Evolutionary conservation across 2,113 vertebrate genomes (phyloP).

Genomic region (Lota lota): DNA sequence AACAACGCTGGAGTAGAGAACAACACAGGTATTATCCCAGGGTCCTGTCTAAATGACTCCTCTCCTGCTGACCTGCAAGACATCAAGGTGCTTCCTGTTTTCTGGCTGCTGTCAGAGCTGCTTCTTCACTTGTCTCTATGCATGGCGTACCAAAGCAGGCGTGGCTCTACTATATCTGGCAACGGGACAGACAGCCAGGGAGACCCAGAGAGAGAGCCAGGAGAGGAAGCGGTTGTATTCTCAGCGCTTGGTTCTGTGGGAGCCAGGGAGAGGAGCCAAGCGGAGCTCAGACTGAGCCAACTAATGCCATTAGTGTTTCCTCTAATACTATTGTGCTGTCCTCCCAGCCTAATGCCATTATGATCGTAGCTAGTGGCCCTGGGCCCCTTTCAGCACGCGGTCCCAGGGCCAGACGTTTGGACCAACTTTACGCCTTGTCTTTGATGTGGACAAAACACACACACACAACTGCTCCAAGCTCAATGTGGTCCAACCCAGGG

Average conservation of each 20-base stretch:
- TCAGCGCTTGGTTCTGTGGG: slow-evolving; percentile 42
- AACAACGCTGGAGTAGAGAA: no score
- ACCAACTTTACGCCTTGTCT: slow-evolving; percentile 69
- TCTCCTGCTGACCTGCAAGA: slow-evolving; percentile 22
- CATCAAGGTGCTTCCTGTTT: slow-evolving; percentile 58
- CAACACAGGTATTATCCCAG: no score
- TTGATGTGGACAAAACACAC: slow-evolving; percentile 70
- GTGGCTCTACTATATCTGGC: neutral
- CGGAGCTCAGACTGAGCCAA: slow-evolving; percentile 52
- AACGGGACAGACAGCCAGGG: slow-evolving; percentile 1
- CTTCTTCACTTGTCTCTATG: slow-evolving; percentile 5
- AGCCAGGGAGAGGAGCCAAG: slow-evolving; percentile 43
- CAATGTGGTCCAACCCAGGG: slow-evolving; percentile 40
- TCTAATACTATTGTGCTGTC: slow-evolving; percentile 61
- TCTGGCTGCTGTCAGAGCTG: neutral
- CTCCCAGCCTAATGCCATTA: slow-evolving; percentile 63
- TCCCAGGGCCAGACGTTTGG: slow-evolving; percentile 62
- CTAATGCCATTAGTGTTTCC: slow-evolving; percentile 67
- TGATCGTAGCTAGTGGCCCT: slow-evolving; percentile 42
- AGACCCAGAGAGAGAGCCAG: slow-evolving; percentile 8
- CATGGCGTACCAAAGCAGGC: slow-evolving; percentile 13
- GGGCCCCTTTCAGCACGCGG: slow-evolving; percentile 45
- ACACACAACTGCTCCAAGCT: slow-evolving; percentile 47
- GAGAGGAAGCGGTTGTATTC: neutral
- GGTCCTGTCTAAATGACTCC: no score